Conservation (phyloP, 2,797 vertebrate species). For the Premnoplex brunnescens region DNA sequence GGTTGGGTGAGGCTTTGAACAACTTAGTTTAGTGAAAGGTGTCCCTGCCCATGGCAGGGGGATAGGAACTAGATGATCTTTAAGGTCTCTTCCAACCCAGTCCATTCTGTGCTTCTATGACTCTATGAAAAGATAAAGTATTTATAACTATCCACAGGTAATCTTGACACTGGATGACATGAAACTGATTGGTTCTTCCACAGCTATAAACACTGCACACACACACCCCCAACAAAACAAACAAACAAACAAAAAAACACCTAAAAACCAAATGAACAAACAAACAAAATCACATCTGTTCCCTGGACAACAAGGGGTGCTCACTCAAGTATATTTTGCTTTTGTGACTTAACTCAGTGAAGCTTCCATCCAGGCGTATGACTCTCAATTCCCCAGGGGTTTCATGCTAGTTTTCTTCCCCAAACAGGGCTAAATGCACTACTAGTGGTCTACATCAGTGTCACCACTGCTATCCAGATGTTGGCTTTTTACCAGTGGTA, state of each 20-base stretch:
- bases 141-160: background rate
- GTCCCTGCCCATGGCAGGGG: background rate
- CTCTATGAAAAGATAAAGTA: background rate
- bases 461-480: background rate
- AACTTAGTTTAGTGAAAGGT: rapidly evolving
- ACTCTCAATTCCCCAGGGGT: background rate
- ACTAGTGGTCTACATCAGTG: too few relatives aligned
- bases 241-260: background rate
- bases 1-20: background rate
- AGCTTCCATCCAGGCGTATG: background rate
- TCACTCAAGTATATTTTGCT: background rate
- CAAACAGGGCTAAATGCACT: background rate
- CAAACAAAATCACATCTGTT: background rate
- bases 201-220: background rate
- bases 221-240: background rate
- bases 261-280: too few relatives aligned
- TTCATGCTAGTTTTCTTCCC: background rate
- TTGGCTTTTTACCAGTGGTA: background rate
- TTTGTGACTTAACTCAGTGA: background rate
- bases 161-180: background rate
- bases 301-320: background rate
- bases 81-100: background rate
- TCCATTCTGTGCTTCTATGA: background rate
- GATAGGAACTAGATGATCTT: background rate
- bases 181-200: background rate